phyloP scores from a whole-genome alignment of 2,888 invertebrate species.

The Lamproptera curius region DNA sequence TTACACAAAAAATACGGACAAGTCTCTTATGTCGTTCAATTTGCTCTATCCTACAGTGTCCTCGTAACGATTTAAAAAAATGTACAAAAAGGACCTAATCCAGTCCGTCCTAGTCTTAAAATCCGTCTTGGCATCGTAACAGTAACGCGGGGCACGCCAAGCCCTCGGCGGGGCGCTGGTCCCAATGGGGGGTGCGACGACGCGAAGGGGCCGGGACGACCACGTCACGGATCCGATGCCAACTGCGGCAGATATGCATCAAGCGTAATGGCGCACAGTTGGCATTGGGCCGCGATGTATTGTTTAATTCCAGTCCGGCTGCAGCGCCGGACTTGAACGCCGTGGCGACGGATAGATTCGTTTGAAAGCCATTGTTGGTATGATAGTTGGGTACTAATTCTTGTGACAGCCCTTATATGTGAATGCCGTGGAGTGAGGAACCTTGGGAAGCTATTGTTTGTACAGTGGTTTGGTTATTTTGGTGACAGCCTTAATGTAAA shows the following conservation, averaged over 20 bases:
- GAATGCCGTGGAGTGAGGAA: no score
- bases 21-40: no score
- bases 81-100: not conserved
- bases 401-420: no score
- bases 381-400: no score
- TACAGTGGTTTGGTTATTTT: no score
- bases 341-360: constrained; percentile 11
- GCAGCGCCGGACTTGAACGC: constrained; percentile 21
- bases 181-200: not conserved
- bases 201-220: not conserved
- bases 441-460: no score
- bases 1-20: no score
- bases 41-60: no score
- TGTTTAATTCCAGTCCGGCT: constrained; percentile 57
- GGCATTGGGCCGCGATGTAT: constrained; percentile 40
- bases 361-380: no score
- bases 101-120: constrained; percentile 9
- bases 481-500: no score
- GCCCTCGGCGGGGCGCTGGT: constrained; percentile 1
- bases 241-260: constrained; percentile 46
- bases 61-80: constrained; percentile 1
- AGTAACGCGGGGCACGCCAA: constrained; percentile 14
- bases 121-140: constrained; percentile 18
- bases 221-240: constrained; percentile 25
- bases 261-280: constrained; percentile 41